A percentile compares a stretch with the other conserved stretches of the same genome.
phyloP scores from a whole-genome alignment of 2,888 invertebrate species.

The Tenthredo distinguenda region DNA sequence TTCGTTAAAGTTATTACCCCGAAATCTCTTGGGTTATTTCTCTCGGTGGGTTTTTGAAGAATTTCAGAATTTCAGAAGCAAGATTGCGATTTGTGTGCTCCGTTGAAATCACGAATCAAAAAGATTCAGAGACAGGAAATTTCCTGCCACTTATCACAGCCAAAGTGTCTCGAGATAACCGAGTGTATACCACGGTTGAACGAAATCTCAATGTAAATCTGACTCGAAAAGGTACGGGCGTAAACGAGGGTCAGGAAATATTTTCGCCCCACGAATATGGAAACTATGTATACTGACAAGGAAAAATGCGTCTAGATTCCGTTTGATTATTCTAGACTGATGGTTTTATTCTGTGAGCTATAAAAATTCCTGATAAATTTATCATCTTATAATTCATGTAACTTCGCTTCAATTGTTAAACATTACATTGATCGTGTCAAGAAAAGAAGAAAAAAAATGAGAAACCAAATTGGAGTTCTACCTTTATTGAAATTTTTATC shows the following conservation, averaged over 20 bases:
- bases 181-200: not conserved
- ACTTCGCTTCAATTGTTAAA: not conserved
- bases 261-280: not conserved
- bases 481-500: not conserved
- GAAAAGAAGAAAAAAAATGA: not conserved
- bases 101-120: not conserved
- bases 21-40: not conserved
- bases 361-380: not conserved
- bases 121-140: not conserved
- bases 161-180: not conserved
- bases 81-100: not conserved
- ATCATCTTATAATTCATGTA: not conserved
- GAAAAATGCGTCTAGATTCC: not conserved
- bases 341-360: not conserved
- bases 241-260: not conserved
- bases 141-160: not conserved
- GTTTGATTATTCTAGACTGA: not conserved
- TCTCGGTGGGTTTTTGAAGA: not conserved
- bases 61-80: not conserved
- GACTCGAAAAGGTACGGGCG: not conserved
- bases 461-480: not conserved
- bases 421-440: not conserved
- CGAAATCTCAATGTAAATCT: not conserved
- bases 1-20: not conserved
- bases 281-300: not conserved